phyloP scores from a whole-genome alignment of 2,113 vertebrate genomes.

The Macrotus californicus region DNA sequence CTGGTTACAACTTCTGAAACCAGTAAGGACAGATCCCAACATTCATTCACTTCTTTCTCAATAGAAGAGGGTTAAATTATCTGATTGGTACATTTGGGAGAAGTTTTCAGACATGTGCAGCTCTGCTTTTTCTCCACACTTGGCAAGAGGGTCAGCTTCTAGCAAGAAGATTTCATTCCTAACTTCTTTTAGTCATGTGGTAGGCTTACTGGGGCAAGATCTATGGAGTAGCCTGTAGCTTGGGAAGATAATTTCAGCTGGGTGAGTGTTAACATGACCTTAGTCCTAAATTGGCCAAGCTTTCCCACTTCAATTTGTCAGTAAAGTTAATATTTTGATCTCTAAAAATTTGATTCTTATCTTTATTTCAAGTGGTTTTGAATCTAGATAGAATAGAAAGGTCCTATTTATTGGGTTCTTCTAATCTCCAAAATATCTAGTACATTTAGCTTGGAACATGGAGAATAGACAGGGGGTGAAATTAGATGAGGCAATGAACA shows the following conservation, averaged over 20 bases:
- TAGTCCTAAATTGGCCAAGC: not conserved
- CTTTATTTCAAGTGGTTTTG: not conserved
- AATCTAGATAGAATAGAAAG: not conserved
- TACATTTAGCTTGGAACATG: not conserved
- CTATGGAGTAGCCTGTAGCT: not conserved
- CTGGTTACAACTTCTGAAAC: no score
- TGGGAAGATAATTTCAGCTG: not conserved
- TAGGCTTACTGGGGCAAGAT: not conserved
- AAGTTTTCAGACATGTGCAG: not conserved
- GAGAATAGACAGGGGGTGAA: not conserved
- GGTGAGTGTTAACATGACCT: not conserved
- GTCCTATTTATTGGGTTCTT: not conserved
- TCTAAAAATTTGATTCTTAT: not conserved
- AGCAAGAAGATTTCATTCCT: no score
- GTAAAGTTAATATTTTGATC: not conserved
- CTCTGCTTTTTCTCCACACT: not conserved
- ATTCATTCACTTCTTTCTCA: not conserved
- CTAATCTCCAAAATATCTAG: not conserved
- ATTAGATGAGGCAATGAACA: not conserved
- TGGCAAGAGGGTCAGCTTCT: no score
- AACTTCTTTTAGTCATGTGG: not conserved
- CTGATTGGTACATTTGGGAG: not conserved
- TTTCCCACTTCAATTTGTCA: not conserved
- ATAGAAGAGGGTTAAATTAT: not conserved
- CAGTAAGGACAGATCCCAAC: no score